Percentiles rank a stretch among this genome's conserved stretches.
Evolutionary conservation across 2,888 invertebrate species (phyloP).

Genomic region (Mimumesa dahlbomi): DNA sequence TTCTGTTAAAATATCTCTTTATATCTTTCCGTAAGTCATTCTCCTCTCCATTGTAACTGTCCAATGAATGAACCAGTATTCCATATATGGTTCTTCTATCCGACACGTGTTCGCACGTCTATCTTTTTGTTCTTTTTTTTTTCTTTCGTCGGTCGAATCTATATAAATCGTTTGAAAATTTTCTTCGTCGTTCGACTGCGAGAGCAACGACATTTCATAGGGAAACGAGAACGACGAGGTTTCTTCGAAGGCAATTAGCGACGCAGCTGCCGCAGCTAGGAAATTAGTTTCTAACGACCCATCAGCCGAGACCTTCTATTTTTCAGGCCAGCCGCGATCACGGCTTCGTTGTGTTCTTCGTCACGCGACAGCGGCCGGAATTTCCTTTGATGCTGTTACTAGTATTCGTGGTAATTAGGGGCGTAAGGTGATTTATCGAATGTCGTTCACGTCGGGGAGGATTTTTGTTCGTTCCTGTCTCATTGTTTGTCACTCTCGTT

Average conservation of each 20-base stretch:
- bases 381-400: slow-evolving; percentile 13
- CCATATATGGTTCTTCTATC: background rate
- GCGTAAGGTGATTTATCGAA: too few species aligned
- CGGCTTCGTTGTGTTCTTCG: background rate
- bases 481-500: too few species aligned
- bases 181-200: slow-evolving; percentile 15
- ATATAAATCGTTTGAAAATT: too few species aligned
- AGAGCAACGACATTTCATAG: slow-evolving; percentile 2
- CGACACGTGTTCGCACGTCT: background rate
- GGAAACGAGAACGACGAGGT: too few species aligned
- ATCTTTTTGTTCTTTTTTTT: background rate
- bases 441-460: too few species aligned
- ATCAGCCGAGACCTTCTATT: slow-evolving; percentile 17
- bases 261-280: slow-evolving; percentile 10
- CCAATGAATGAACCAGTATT: background rate
- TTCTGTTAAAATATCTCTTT: slow-evolving; percentile 14
- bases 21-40: slow-evolving; percentile 16
- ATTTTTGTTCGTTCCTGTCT: too few species aligned
- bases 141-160: background rate
- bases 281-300: slow-evolving; percentile 50
- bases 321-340: slow-evolving; percentile 2
- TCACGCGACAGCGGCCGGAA: background rate
- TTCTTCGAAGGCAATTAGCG: slow-evolving; percentile 43
- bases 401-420: background rate
- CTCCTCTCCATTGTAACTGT: background rate